Percentiles rank a stretch among this genome's conserved stretches.
Evolutionary conservation across 2,797 vertebrate species (phyloP).

Genomic region (Oreonectes daqikongensis): DNA sequence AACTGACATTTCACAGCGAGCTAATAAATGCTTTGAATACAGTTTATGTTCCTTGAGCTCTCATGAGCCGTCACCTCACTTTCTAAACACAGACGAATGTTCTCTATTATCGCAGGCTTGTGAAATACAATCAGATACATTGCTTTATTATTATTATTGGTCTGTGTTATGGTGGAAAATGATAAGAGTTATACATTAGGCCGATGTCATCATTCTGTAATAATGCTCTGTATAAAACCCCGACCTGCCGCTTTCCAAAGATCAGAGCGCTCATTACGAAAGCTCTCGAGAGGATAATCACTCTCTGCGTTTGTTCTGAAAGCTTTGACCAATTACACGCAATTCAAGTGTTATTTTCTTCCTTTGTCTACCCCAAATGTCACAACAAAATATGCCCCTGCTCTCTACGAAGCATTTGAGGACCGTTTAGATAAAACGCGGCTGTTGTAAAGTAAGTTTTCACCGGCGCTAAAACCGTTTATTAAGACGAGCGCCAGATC

Average conservation of each 20-base stretch:
- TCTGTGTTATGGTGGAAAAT: slow-evolving; percentile 3
- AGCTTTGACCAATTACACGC: slow-evolving; percentile 45
- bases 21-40: slow-evolving; percentile 17
- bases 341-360: slow-evolving; percentile 29
- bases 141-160: not conserved
- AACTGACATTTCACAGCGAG: not conserved
- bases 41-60: slow-evolving; percentile 12
- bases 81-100: slow-evolving; percentile 19
- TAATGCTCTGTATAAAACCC: not conserved
- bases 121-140: slow-evolving; percentile 20
- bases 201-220: slow-evolving; percentile 1
- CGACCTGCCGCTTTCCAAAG: not conserved
- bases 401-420: not conserved
- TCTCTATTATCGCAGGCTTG: slow-evolving; percentile 4
- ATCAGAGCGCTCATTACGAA: slow-evolving; percentile 19
- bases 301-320: slow-evolving; percentile 40
- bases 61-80: not conserved
- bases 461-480: not conserved
- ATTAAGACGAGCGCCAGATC: slow-evolving; percentile 16
- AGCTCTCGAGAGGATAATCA: slow-evolving; percentile 25
- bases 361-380: slow-evolving; percentile 2
- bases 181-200: slow-evolving; percentile 24
- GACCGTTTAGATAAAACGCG: not conserved
- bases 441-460: not conserved
- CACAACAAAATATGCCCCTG: slow-evolving; percentile 6